Conservation (phyloP, 1,140 invertebrate genomes). For the Cataglyphis hispanica region DNA sequence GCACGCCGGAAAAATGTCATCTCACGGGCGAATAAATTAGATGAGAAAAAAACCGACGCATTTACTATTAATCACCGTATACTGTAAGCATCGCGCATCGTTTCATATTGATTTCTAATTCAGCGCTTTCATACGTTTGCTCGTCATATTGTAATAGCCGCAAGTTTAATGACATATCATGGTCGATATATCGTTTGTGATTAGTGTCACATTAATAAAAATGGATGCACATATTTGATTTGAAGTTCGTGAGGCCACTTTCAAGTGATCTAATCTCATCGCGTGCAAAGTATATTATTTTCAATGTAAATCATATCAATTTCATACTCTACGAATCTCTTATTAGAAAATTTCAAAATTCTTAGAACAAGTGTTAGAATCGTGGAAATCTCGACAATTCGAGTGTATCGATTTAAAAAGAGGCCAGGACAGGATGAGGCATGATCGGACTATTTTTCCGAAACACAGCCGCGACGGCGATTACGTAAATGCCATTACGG, state of each 20-base stretch:
- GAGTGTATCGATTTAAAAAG: not conserved
- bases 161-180: conserved; percentile 30
- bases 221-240: conserved; percentile 5
- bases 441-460: not conserved
- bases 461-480: conserved; percentile 15
- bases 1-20: conserved; percentile 46
- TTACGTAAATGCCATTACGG: conserved; percentile 47
- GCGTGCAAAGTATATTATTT: not conserved
- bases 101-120: conserved; percentile 61
- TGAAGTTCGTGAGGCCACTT: not conserved
- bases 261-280: not conserved
- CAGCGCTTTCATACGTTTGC: conserved; percentile 47
- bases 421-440: not conserved
- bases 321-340: not conserved
- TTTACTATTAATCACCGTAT: conserved; percentile 54
- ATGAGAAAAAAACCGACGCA: not conserved
- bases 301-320: not conserved
- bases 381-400: not conserved
- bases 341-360: not conserved
- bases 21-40: conserved; percentile 45
- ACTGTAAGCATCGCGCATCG: not conserved
- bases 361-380: not conserved
- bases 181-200: conserved; percentile 8
- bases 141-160: conserved; percentile 29
- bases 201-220: conserved; percentile 26